Evolutionary conservation across 2,797 vertebrate genomes (phyloP), one percentile per base, ranked within the genome.

Genomic region (Heteromormyrus szaboi): DNA sequence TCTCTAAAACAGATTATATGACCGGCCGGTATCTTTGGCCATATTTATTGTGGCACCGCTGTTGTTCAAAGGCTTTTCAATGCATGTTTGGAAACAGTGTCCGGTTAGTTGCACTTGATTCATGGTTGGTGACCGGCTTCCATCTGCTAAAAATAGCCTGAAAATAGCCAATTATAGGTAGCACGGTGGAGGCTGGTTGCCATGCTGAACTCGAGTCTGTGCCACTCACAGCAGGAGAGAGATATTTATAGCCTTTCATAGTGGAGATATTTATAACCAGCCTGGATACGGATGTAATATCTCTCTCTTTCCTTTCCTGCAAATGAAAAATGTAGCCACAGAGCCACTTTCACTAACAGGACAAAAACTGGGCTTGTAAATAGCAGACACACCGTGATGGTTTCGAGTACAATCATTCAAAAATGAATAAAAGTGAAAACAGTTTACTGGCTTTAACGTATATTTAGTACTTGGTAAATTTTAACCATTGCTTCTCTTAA

Each of bases 191-290:
- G 51, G 50, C 51, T 17, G 44, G 50, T 56, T 53, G 29, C 85
- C 85, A 56, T 50, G 85, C 51, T 86, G 85, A 86, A 86, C 85
- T 17, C 85, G 9, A 50, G 46, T 85, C 7, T 86, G 51, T 86
- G 85, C 85, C 85, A 86, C 85, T 54, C 85, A 86, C 29, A 19
- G 50, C 85, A 56, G 50, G 85, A 56, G 85, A 56, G 51, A 56
- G 85, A 53, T 86, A 86, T 56, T 86, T 54, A 86, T 56, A 56
- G 85, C 29, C 51, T 54, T 86, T 86, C 50, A 56, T 86, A 86
- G 85, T 33, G 25, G 7, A 86, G 85, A 22, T 86, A 86, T 86
- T 86, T 86, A 86, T 86, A 86, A 50, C 51, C 51, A 53, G 85
- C 50, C 85, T 50, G 51, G 7, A 50, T 85, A 84, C 4, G 79